A percentile compares a stretch with the other conserved stretches of the same genome.
Conservation (phyloP, 2,888 invertebrate genomes). For the Clepsis dumicolana region DNA sequence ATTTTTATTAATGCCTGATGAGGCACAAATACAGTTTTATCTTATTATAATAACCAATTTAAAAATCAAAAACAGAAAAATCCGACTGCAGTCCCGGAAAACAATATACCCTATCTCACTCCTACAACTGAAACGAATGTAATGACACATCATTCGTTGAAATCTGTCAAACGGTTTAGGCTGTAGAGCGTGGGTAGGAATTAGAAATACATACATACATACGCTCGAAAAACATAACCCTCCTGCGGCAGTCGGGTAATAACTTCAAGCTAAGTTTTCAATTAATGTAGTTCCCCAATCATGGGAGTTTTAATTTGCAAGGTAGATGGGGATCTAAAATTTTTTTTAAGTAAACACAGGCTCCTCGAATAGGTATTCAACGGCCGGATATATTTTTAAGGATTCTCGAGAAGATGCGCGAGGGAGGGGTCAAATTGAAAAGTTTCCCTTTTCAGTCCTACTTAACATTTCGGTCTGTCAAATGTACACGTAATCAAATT, state of each 20-base stretch:
- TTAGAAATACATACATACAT: too few species aligned
- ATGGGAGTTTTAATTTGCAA: constrained; percentile 30
- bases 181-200: too few species aligned
- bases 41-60: too few species aligned
- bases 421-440: constrained; percentile 42
- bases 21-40: neutral
- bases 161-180: too few species aligned
- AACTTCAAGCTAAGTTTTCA: constrained; percentile 19
- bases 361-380: constrained; percentile 23
- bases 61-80: too few species aligned
- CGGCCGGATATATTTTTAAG: constrained; percentile 32
- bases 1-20: neutral
- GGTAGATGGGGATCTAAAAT: constrained; percentile 14
- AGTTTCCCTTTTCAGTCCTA: constrained; percentile 32
- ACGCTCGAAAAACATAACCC: too few species aligned
- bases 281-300: constrained; percentile 21
- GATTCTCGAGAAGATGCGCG: constrained; percentile 33
- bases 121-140: too few species aligned
- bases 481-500: constrained; percentile 14
- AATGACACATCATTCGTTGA: too few species aligned
- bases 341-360: constrained; percentile 27
- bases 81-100: too few species aligned
- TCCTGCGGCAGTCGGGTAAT: too few species aligned
- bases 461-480: constrained; percentile 26
- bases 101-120: too few species aligned